phyloP scores from a whole-genome alignment of 1,140 invertebrate species.

The Stegodyphus dumicola region DNA sequence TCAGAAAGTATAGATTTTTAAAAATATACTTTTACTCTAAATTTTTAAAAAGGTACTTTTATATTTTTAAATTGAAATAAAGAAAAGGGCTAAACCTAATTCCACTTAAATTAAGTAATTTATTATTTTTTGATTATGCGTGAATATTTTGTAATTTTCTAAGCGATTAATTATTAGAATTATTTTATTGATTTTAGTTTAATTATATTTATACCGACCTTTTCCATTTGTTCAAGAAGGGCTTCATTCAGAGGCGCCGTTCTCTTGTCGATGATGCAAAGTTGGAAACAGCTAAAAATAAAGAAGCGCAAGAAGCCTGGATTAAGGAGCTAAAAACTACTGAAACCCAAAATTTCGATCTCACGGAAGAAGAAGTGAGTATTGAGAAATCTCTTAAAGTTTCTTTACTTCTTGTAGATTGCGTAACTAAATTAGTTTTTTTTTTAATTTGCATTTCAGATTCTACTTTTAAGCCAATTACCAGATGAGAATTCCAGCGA shows the following conservation, averaged over 20 bases:
- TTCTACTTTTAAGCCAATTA: conserved; percentile 77
- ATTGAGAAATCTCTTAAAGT: not conserved
- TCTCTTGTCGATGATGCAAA: conserved; percentile 96
- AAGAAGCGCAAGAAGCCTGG: conserved; percentile 90
- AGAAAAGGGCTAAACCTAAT: too few relatives aligned
- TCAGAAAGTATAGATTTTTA: too few relatives aligned
- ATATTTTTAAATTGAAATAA: too few relatives aligned
- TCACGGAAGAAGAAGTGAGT: conserved; percentile 88
- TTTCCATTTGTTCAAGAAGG: too few relatives aligned
- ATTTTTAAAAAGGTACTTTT: too few relatives aligned
- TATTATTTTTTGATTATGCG: too few relatives aligned
- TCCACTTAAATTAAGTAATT: too few relatives aligned
- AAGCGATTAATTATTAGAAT: too few relatives aligned
- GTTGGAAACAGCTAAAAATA: conserved; percentile 94
- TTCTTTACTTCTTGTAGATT: not conserved
- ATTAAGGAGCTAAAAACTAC: conserved; percentile 88
- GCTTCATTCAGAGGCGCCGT: conserved; percentile 74
- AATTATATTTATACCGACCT: too few relatives aligned
- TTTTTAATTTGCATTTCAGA: conserved; percentile 6
- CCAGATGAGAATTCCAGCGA: conserved; percentile 67
- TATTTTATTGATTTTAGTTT: too few relatives aligned
- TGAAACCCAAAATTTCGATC: conserved; percentile 76
- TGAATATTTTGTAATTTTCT: too few relatives aligned
- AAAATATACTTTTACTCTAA: too few relatives aligned
- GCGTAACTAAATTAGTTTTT: not conserved